A percentile compares a stretch with the other conserved stretches of the same genome.
phyloP scores from a whole-genome alignment of 2,888 invertebrate species.

The Galerucella calmariensis region DNA sequence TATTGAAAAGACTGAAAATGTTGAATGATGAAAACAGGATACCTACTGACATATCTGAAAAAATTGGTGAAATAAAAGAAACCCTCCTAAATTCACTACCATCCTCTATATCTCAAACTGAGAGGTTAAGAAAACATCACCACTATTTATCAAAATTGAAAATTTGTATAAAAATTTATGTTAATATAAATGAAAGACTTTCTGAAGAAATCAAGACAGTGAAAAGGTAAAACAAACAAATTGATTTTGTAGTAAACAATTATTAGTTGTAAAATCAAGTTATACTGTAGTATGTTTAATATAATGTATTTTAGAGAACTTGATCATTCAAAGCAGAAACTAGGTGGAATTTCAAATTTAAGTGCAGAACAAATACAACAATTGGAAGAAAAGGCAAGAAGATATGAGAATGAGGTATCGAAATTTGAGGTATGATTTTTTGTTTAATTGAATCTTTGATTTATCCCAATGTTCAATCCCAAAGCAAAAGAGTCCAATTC shows the following conservation, averaged over 20 bases:
- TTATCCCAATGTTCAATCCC: no score
- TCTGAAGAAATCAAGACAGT: conserved; percentile 52
- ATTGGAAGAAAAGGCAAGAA: conserved; percentile 54
- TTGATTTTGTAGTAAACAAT: neutral
- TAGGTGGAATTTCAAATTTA: conserved; percentile 40
- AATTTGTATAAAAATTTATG: conserved; percentile 54
- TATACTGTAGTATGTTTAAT: no score
- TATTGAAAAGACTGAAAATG: conserved; percentile 48
- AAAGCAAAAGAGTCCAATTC: no score
- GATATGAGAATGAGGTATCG: conserved; percentile 56
- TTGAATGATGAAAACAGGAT: conserved; percentile 43
- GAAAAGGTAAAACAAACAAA: conserved; percentile 48
- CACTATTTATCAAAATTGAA: conserved; percentile 55
- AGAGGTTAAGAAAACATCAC: conserved; percentile 52
- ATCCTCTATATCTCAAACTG: conserved; percentile 47
- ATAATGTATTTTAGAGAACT: conserved; percentile 42
- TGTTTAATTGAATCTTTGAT: neutral
- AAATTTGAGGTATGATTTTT: conserved; percentile 55
- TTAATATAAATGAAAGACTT: conserved; percentile 53
- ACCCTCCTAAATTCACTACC: conserved; percentile 28
- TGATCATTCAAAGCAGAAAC: conserved; percentile 36
- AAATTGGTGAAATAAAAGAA: conserved; percentile 43
- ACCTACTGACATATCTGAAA: conserved; percentile 37
- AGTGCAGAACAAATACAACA: conserved; percentile 42
- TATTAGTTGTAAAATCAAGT: no score